Percentiles rank a stretch among this genome's conserved stretches.
Evolutionary conservation across 2,113 vertebrate species (phyloP).

Genomic region (Anthoscopus minutus): DNA sequence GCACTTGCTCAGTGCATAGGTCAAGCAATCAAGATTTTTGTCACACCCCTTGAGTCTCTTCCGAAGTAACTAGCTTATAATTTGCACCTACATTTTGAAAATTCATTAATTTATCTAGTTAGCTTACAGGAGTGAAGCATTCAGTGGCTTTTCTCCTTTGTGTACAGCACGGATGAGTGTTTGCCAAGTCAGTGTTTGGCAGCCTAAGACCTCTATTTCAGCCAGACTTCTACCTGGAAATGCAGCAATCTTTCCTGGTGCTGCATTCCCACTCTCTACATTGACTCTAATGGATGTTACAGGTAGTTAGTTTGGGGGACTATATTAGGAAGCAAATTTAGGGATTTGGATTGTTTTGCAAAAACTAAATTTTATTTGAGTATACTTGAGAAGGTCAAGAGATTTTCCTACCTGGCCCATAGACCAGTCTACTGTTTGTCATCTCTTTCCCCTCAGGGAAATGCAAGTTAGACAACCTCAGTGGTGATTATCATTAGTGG

Average conservation of each 20-base stretch:
- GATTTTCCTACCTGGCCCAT: background rate
- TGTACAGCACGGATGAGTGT: background rate
- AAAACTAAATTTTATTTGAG: background rate
- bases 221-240: background rate
- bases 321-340: background rate
- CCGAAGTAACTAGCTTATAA: background rate
- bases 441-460: background rate
- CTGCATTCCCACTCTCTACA: background rate
- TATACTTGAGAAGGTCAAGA: background rate
- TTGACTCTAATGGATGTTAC: background rate
- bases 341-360: background rate
- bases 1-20: background rate
- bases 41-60: background rate
- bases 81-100: background rate
- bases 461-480: background rate
- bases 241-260: background rate
- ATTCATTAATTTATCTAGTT: background rate
- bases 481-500: background rate
- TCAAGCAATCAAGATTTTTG: background rate
- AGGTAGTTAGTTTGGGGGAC: background rate
- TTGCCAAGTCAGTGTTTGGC: background rate
- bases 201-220: background rate
- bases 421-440: background rate
- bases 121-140: background rate
- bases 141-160: background rate